These are phyloP conservation scores for Trichogramma dendrolimi DNA, from an alignment of 2,888 invertebrate species.

Conservation along the genomic window DNA sequence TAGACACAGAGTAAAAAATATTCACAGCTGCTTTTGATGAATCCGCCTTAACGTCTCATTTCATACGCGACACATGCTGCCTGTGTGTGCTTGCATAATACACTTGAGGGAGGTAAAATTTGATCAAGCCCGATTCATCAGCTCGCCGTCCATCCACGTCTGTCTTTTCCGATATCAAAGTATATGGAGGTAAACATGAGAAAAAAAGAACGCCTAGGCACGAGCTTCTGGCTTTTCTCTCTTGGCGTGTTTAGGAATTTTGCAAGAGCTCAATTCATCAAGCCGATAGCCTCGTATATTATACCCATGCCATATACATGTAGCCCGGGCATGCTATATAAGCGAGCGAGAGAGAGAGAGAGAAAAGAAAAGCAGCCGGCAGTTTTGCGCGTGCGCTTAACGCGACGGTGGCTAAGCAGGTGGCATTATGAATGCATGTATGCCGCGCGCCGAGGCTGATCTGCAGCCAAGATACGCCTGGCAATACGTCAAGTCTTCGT, in stretches of 20 bases:
- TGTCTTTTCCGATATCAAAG: too few species aligned
- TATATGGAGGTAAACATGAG: too few species aligned
- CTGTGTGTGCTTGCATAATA: too few species aligned
- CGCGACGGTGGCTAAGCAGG: conserved; percentile 31
- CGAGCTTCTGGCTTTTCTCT: neutral
- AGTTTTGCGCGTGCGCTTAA: neutral
- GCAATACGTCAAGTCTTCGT: conserved; percentile 40
- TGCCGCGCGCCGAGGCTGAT: conserved; percentile 36
- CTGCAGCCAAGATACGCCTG: conserved; percentile 42
- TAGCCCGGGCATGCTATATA: neutral
- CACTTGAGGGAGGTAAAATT: too few species aligned
- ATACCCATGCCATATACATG: too few species aligned
- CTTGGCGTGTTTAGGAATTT: conserved; percentile 18
- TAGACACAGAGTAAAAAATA: too few species aligned
- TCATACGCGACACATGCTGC: too few species aligned
- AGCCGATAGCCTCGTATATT: conserved; percentile 28
- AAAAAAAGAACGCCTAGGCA: neutral
- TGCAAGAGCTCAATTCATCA: conserved; percentile 38
- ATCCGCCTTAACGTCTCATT: too few species aligned
- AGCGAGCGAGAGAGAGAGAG: conserved; percentile 1
- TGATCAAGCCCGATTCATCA: too few species aligned
- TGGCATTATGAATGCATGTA: conserved; percentile 45
- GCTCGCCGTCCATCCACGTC: too few species aligned
- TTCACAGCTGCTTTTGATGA: too few species aligned
- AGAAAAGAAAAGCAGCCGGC: neutral